phyloP scores from a whole-genome alignment of 2,888 invertebrate genomes.

The Eudemis profundana region DNA sequence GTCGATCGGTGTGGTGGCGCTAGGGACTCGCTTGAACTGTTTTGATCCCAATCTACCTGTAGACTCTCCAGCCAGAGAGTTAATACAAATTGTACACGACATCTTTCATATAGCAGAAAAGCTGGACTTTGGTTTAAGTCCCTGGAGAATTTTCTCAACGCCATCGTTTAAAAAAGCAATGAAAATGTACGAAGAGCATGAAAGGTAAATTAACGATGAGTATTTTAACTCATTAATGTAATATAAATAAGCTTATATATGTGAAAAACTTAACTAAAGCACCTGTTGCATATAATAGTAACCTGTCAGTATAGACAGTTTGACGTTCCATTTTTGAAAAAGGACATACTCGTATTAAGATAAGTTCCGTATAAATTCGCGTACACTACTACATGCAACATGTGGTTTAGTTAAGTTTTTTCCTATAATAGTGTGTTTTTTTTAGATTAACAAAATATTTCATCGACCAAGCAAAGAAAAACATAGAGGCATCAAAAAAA shows the following conservation, averaged over 20 bases:
- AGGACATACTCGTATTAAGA: too few species aligned
- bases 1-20: constrained; percentile 57
- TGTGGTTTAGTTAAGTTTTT: too few species aligned
- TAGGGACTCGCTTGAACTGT: constrained; percentile 49
- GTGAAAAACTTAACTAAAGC: too few species aligned
- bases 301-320: too few species aligned
- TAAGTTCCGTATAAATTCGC: too few species aligned
- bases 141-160: constrained; percentile 69
- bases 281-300: too few species aligned
- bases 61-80: constrained; percentile 33
- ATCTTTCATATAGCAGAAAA: constrained; percentile 19
- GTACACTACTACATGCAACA: too few species aligned
- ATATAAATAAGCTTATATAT: too few species aligned
- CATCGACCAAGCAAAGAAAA: constrained; percentile 57
- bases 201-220: too few species aligned
- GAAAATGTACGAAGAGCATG: constrained; percentile 40
- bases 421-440: too few species aligned
- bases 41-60: constrained; percentile 44
- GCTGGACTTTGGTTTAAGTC: constrained; percentile 71
- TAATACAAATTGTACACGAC: constrained; percentile 39
- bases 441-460: constrained; percentile 56
- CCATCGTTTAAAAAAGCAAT: constrained; percentile 38
- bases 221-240: too few species aligned
- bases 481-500: constrained; percentile 50
- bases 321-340: too few species aligned